Evolutionary conservation across 64 coral and sea anemone genomes (phyloP).

Genomic region (Porites australiensis): DNA sequence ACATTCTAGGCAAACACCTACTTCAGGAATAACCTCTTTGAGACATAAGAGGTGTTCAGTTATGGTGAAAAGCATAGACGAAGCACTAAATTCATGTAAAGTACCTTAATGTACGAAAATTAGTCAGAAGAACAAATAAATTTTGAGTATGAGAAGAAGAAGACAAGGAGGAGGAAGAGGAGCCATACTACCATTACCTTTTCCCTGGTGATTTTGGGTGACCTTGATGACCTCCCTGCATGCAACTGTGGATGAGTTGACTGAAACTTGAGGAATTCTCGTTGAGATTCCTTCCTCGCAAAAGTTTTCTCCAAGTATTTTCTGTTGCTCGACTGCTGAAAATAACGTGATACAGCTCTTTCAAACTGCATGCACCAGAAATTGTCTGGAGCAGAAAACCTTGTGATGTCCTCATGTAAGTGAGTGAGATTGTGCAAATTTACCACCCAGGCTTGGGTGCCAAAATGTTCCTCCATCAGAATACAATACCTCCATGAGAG

Average conservation of each 20-base stretch:
- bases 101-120: too few species aligned
- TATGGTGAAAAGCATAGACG: too few species aligned
- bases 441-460: conserved; percentile 42
- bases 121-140: too few species aligned
- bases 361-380: conserved; percentile 79
- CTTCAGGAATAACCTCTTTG: too few species aligned
- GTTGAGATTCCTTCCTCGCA: conserved; percentile 75
- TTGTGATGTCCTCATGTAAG: conserved; percentile 59
- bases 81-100: too few species aligned
- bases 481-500: too few species aligned
- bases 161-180: too few species aligned
- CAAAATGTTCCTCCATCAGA: conserved; percentile 73
- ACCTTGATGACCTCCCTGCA: conserved; percentile 44
- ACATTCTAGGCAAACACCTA: too few species aligned
- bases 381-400: too few species aligned
- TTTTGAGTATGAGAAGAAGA: too few species aligned
- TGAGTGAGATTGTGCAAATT: conserved; percentile 71
- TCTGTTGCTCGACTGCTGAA: conserved; percentile 75
- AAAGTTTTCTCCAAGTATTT: conserved; percentile 75
- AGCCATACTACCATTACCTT: conserved; percentile 48
- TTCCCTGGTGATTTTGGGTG: conserved; percentile 59
- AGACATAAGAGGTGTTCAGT: too few species aligned
- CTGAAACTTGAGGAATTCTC: conserved; percentile 70
- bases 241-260: conserved; percentile 24
- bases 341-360: conserved; percentile 75